Conservation (phyloP, 2,888 invertebrate species). For the Drosophila atroscutellata region DNA sequence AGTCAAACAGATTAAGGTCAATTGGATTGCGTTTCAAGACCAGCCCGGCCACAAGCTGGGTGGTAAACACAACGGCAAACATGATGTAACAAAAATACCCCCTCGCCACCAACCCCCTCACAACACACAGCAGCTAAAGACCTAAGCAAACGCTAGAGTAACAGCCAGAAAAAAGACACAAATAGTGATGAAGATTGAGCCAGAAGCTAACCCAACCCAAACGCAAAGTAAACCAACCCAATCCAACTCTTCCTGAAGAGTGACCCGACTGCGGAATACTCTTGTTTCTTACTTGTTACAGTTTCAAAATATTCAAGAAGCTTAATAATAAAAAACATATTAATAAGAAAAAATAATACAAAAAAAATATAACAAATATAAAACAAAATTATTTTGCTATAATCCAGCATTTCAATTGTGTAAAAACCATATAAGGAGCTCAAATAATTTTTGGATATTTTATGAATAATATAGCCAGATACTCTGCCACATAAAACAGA, state of each 20-base stretch:
- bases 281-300: neutral
- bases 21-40: constrained; percentile 58
- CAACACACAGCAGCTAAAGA: constrained; percentile 49
- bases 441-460: neutral
- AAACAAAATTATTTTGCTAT: neutral
- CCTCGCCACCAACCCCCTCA: neutral
- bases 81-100: constrained; percentile 64
- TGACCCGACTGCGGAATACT: neutral
- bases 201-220: constrained; percentile 36
- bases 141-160: constrained; percentile 52
- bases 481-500: neutral
- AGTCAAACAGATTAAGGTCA: constrained; percentile 59
- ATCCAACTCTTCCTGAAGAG: constrained; percentile 37
- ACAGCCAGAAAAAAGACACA: neutral
- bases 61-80: constrained; percentile 61
- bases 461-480: neutral
- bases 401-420: no score
- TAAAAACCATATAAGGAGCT: no score
- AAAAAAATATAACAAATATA: neutral
- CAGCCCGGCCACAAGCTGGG: constrained; percentile 34
- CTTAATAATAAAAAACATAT: neutral
- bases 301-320: neutral
- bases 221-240: constrained; percentile 13
- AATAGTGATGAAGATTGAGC: neutral
- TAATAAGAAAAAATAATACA: neutral